Conservation (phyloP, 2,113 vertebrate genomes). For the Climacteris rufus region DNA sequence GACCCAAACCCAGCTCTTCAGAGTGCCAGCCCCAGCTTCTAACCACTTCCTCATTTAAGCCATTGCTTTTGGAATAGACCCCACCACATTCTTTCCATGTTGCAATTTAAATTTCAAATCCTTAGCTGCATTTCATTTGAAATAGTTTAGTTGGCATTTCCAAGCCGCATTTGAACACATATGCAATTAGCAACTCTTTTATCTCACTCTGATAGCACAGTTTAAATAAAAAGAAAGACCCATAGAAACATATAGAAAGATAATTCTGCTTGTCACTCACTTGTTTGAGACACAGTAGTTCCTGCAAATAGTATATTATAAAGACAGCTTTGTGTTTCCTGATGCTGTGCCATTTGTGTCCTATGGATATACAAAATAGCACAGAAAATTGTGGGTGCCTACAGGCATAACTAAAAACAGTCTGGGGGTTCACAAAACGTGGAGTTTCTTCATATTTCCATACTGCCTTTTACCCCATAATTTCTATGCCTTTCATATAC, state of each 20-base stretch:
- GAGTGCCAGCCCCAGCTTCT: neutral
- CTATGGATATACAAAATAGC: neutral
- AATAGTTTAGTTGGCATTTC: neutral
- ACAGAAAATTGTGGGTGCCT: neutral
- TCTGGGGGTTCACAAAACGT: neutral
- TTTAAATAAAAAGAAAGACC: neutral
- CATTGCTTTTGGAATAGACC: neutral
- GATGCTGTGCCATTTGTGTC: neutral
- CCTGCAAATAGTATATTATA: neutral
- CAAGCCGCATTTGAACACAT: neutral
- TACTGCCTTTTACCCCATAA: neutral
- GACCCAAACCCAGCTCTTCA: neutral
- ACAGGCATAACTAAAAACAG: neutral
- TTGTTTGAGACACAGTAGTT: neutral
- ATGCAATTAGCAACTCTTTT: neutral
- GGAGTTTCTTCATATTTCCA: neutral
- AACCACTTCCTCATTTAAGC: neutral
- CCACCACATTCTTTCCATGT: neutral
- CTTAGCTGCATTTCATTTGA: neutral
- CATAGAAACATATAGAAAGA: neutral
- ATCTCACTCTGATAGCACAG: neutral
- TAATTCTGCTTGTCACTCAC: neutral
- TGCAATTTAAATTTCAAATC: neutral
- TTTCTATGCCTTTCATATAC: neutral
- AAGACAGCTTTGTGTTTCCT: neutral